These are phyloP conservation scores for Dryas iulia DNA, from an alignment of 1,140 invertebrate species.

Conservation along the genomic window DNA sequence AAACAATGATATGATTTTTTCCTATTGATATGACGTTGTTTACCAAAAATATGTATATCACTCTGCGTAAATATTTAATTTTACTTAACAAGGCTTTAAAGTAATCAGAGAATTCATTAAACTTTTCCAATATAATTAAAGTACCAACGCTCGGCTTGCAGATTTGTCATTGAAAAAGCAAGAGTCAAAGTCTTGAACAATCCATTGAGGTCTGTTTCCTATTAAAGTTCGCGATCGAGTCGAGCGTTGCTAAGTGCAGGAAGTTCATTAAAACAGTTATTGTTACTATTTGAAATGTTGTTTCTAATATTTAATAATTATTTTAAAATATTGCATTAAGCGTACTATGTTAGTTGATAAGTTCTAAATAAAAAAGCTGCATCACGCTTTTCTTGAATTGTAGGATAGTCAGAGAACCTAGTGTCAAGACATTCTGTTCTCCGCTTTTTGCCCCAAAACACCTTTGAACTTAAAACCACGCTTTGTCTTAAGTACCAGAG, in stretches of 20 bases:
- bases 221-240: slow-evolving; percentile 16
- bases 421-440: too few species aligned
- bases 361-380: too few species aligned
- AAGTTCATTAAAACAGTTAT: slow-evolving; percentile 4
- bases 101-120: background rate
- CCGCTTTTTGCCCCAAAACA: too few species aligned
- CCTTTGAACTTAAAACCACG: too few species aligned
- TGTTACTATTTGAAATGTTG: background rate
- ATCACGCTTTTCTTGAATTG: too few species aligned
- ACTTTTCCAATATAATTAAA: slow-evolving; percentile 8
- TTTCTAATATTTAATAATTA: background rate
- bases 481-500: too few species aligned
- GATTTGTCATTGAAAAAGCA: slow-evolving; percentile 18
- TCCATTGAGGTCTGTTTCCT: slow-evolving; percentile 18
- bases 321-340: background rate
- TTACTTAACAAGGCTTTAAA: slow-evolving; percentile 1
- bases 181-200: slow-evolving; percentile 17
- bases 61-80: background rate
- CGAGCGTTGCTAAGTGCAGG: slow-evolving; percentile 5
- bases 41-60: background rate
- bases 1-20: background rate
- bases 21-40: background rate
- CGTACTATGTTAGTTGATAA: background rate
- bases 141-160: background rate
- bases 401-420: too few species aligned